Evolutionary conservation across 2,888 invertebrate genomes (phyloP).

Genomic region (Atrina japonica): DNA sequence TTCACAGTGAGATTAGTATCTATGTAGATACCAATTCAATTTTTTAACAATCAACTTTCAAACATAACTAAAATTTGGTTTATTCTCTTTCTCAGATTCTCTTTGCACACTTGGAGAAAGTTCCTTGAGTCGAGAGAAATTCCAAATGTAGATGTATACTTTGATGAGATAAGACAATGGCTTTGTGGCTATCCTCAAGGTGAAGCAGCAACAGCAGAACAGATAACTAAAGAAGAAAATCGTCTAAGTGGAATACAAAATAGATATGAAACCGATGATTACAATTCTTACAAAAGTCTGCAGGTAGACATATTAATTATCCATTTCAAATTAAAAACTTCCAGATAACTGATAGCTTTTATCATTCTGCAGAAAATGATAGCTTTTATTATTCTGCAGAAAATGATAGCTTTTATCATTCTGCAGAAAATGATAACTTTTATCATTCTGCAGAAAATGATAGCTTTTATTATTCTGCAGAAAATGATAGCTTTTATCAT

Average conservation of each 20-base stretch:
- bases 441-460: too few relatives aligned
- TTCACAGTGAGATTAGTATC: too few relatives aligned
- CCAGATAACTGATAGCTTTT: too few relatives aligned
- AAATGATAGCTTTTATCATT: too few relatives aligned
- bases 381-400: too few relatives aligned
- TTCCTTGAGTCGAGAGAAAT: constrained; percentile 65
- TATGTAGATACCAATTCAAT: too few relatives aligned
- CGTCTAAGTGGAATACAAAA: constrained; percentile 48
- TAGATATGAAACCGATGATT: constrained; percentile 46
- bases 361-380: too few relatives aligned
- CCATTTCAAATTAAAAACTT: background rate
- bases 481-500: too few relatives aligned
- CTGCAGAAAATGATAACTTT: too few relatives aligned
- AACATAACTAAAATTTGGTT: too few relatives aligned
- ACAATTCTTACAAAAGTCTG: constrained; percentile 42
- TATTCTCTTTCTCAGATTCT: constrained; percentile 52
- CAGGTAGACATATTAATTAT: constrained; percentile 44
- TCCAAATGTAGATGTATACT: constrained; percentile 66
- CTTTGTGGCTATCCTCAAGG: constrained; percentile 66
- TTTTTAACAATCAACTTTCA: too few relatives aligned
- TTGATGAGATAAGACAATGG: constrained; percentile 74
- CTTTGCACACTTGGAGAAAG: constrained; percentile 68
- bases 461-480: too few relatives aligned
- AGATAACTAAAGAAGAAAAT: constrained; percentile 61
- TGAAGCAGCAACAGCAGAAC: constrained; percentile 54